Conservation (phyloP, 1,140 invertebrate species). For the Melanaphis sacchari region DNA sequence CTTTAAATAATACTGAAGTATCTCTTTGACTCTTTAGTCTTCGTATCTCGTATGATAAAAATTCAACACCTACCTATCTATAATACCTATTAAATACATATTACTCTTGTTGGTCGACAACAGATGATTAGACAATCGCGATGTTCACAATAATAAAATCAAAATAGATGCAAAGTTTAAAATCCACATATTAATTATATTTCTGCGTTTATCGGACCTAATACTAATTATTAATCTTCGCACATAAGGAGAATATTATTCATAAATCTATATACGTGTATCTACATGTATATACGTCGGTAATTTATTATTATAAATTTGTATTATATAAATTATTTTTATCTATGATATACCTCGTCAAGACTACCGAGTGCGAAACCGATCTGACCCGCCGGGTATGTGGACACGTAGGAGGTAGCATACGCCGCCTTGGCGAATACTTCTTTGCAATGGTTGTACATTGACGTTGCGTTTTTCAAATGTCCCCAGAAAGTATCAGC, state of each 20-base stretch:
- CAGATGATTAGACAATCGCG: background rate
- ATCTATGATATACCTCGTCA: slow-evolving; percentile 65
- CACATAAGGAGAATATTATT: background rate
- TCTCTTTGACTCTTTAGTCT: background rate
- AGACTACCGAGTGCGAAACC: slow-evolving; percentile 87
- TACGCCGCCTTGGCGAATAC: slow-evolving; percentile 83
- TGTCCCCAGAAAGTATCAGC: slow-evolving; percentile 93
- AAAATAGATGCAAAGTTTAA: background rate
- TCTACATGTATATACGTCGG: background rate
- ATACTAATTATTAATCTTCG: background rate
- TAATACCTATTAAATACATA: background rate
- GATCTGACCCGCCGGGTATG: slow-evolving; percentile 95
- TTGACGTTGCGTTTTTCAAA: slow-evolving; percentile 77
- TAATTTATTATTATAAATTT: too few species aligned
- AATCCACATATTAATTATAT: background rate
- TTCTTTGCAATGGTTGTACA: slow-evolving; percentile 75
- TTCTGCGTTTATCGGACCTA: background rate
- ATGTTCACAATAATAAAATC: background rate
- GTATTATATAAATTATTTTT: too few species aligned
- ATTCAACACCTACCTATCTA: background rate
- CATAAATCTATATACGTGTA: background rate
- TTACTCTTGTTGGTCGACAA: background rate
- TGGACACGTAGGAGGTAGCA: slow-evolving; percentile 84
- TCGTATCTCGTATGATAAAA: background rate
- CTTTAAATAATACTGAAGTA: background rate